These are phyloP conservation scores for Glaucomys volans DNA, from an alignment of 2,113 vertebrate species.

Conservation along the genomic window DNA sequence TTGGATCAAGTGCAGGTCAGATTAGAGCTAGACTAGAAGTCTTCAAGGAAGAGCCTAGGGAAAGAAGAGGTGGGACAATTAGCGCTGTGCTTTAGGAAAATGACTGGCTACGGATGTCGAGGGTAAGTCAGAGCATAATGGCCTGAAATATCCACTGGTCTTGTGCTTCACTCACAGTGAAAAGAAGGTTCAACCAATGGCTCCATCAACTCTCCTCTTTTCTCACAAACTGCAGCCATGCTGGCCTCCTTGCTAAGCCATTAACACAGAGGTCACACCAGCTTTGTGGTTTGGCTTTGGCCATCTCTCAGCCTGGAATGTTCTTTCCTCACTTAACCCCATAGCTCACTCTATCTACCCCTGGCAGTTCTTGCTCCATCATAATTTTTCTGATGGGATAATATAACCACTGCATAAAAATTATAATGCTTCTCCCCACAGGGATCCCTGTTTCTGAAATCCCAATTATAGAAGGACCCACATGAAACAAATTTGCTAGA, in stretches of 20 bases:
- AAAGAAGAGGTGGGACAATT: background rate
- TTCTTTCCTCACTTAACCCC: background rate
- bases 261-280: background rate
- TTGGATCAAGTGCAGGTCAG: no score
- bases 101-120: background rate
- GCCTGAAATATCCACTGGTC: background rate
- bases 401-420: background rate
- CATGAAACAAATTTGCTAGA: background rate
- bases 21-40: background rate
- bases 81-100: background rate
- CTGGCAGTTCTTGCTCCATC: background rate
- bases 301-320: background rate
- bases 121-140: background rate
- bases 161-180: background rate
- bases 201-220: background rate
- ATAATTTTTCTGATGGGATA: background rate
- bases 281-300: background rate
- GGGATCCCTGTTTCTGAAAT: background rate
- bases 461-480: background rate
- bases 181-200: background rate
- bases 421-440: background rate
- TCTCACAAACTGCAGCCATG: background rate
- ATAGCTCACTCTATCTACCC: background rate
- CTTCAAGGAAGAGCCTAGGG: background rate
- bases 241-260: background rate